phyloP scores from a whole-genome alignment of 2,113 vertebrate species.

The Megaptera novaeangliae region DNA sequence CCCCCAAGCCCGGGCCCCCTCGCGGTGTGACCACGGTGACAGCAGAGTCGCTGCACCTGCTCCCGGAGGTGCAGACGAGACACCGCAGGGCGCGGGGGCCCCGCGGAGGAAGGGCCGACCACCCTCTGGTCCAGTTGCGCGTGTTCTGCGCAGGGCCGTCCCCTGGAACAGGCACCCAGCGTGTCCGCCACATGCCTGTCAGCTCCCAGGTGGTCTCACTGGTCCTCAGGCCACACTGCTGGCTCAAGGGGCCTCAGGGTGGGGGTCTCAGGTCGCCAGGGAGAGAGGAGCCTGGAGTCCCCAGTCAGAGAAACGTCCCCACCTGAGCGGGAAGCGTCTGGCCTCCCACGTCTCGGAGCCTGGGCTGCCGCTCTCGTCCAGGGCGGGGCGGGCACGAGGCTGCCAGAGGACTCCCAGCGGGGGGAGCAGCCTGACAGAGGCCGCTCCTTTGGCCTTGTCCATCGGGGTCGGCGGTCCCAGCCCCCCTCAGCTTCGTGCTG shows the following conservation, averaged over 20 bases:
- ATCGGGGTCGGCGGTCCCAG: background rate
- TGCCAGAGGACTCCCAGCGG: background rate
- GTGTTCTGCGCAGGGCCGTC: fast-evolving
- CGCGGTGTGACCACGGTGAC: fast-evolving
- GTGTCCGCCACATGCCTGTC: fast-evolving
- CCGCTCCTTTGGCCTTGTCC: background rate
- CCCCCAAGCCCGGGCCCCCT: background rate
- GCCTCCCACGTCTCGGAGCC: background rate
- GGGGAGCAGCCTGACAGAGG: background rate
- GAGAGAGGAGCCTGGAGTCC: background rate
- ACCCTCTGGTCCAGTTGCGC: fast-evolving
- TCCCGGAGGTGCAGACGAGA: no score
- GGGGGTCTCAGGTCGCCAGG: background rate
- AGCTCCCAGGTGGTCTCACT: background rate
- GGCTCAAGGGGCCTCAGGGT: background rate
- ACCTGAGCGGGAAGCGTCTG: fast-evolving
- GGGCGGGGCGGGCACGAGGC: background rate
- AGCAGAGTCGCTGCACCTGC: fast-evolving
- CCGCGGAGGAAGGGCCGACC: background rate
- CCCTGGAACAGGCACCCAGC: background rate
- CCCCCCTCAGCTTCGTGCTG: background rate
- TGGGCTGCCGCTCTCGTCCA: background rate
- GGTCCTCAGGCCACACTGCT: background rate
- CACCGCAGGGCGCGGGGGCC: fast-evolving
- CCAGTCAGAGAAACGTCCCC: background rate